These are phyloP conservation scores for Nycteola revayana DNA, from an alignment of 2,888 invertebrate species.

Conservation along the genomic window DNA sequence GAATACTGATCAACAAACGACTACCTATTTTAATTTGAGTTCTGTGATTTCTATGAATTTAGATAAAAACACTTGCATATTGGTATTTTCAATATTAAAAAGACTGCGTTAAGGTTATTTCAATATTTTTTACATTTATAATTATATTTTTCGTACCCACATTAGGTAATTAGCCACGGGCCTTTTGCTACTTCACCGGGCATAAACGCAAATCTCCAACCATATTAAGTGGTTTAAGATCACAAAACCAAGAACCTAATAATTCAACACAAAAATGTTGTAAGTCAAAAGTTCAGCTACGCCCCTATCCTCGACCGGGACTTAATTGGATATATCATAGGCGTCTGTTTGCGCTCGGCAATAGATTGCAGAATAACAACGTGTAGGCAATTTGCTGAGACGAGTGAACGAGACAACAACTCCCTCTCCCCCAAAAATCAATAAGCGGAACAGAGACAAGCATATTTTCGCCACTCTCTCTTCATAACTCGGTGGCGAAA, in stretches of 20 bases:
- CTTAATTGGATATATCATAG: slow-evolving; percentile 83
- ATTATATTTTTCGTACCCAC: too few relatives aligned
- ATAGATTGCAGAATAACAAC: slow-evolving; percentile 82
- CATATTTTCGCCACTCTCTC: slow-evolving; percentile 13
- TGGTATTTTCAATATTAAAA: too few relatives aligned
- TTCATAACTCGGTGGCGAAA: slow-evolving; percentile 47
- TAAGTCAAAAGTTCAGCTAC: slow-evolving; percentile 43
- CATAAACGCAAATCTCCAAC: too few relatives aligned
- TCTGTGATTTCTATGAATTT: too few relatives aligned
- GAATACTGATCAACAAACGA: too few relatives aligned
- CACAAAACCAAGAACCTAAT: slow-evolving; percentile 13
- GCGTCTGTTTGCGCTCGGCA: slow-evolving; percentile 82
- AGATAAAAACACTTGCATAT: too few relatives aligned
- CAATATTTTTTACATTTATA: too few relatives aligned
- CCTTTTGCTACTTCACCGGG: too few relatives aligned
- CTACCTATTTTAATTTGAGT: too few relatives aligned
- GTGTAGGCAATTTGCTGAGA: slow-evolving; percentile 75
- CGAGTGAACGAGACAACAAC: slow-evolving; percentile 46
- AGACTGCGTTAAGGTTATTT: too few relatives aligned
- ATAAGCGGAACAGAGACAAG: slow-evolving; percentile 20
- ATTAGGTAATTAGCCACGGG: too few relatives aligned
- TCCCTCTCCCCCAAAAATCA: slow-evolving; percentile 1
- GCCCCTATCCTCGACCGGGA: slow-evolving; percentile 41
- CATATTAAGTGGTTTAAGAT: too few relatives aligned
- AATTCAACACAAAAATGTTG: slow-evolving; percentile 9